A percentile compares a stretch with the other conserved stretches of the same genome.
Evolutionary conservation across 2,888 invertebrate species (phyloP).

Genomic region (Agrilus cyanescens): DNA sequence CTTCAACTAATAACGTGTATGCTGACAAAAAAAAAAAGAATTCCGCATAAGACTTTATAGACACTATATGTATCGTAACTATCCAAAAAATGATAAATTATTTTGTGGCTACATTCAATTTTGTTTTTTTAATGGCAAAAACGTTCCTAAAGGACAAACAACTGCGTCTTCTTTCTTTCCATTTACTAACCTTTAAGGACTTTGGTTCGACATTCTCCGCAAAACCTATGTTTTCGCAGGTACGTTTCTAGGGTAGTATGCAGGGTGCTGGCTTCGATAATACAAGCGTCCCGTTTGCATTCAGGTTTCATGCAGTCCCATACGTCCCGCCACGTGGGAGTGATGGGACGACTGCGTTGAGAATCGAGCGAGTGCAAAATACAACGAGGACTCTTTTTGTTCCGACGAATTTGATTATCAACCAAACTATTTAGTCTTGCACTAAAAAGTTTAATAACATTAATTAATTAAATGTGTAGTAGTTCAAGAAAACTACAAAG

Average conservation of each 20-base stretch:
- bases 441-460: constrained; percentile 34
- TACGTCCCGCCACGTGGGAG: constrained; percentile 67
- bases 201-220: constrained; percentile 87
- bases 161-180: too few relatives aligned
- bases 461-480: too few relatives aligned
- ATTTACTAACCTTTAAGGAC: constrained; percentile 43
- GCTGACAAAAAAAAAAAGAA: constrained; percentile 42
- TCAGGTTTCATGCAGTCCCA: constrained; percentile 76
- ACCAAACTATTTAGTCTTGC: constrained; percentile 65
- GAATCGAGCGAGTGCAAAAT: constrained; percentile 82
- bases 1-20: constrained; percentile 76
- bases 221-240: constrained; percentile 86
- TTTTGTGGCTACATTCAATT: too few relatives aligned
- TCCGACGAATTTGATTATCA: constrained; percentile 67
- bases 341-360: constrained; percentile 60
- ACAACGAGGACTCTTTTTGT: constrained; percentile 83
- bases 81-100: too few relatives aligned
- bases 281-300: constrained; percentile 73
- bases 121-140: too few relatives aligned
- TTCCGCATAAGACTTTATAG: too few relatives aligned
- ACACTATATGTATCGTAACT: too few relatives aligned
- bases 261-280: constrained; percentile 74
- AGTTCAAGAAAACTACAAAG: too few relatives aligned
- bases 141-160: too few relatives aligned
- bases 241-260: constrained; percentile 82